Conservation (phyloP, 2,888 invertebrate species). For the Horisme vitalbata region DNA sequence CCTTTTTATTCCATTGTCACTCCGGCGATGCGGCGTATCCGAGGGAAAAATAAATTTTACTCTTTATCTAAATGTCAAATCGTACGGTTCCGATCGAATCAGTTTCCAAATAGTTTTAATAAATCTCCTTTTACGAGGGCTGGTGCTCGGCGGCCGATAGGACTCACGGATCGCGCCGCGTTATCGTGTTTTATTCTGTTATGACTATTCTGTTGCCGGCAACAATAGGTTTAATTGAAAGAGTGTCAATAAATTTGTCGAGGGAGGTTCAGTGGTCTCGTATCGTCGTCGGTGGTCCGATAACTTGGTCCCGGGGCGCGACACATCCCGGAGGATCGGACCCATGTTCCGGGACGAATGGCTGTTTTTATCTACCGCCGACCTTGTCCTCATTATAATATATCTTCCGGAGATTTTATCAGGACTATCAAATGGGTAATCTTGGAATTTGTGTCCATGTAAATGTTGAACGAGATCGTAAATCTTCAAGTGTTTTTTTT, state of each 20-base stretch:
- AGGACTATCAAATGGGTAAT: slow-evolving; percentile 48
- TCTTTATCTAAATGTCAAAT: slow-evolving; percentile 83
- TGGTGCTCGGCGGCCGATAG: slow-evolving; percentile 67
- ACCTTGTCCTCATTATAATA: slow-evolving; percentile 73
- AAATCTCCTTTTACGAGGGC: slow-evolving; percentile 81
- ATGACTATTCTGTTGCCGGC: slow-evolving; percentile 69
- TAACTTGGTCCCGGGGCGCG: slow-evolving; percentile 57
- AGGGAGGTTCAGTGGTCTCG: slow-evolving; percentile 50
- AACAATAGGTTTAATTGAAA: slow-evolving; percentile 83
- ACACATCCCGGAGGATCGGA: slow-evolving; percentile 63
- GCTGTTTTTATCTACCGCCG: slow-evolving; percentile 73
- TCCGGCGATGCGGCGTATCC: slow-evolving; percentile 63
- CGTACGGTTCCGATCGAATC: slow-evolving; percentile 82
- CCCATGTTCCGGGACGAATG: slow-evolving; percentile 63
- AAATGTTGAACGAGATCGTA: slow-evolving; percentile 36
- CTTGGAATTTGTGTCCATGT: slow-evolving; percentile 41
- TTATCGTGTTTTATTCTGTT: slow-evolving; percentile 80
- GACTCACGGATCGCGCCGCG: slow-evolving; percentile 71
- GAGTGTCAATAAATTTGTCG: slow-evolving; percentile 82
- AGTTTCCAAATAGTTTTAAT: slow-evolving; percentile 83
- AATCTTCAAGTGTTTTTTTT: slow-evolving; percentile 31
- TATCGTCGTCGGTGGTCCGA: slow-evolving; percentile 76
- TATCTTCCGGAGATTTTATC: slow-evolving; percentile 66
- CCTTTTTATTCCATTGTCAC: slow-evolving; percentile 83
- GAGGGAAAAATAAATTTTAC: slow-evolving; percentile 80